These are phyloP conservation scores for Dendroctonus valens DNA, from an alignment of 1,140 invertebrate genomes.

Conservation along the genomic window DNA sequence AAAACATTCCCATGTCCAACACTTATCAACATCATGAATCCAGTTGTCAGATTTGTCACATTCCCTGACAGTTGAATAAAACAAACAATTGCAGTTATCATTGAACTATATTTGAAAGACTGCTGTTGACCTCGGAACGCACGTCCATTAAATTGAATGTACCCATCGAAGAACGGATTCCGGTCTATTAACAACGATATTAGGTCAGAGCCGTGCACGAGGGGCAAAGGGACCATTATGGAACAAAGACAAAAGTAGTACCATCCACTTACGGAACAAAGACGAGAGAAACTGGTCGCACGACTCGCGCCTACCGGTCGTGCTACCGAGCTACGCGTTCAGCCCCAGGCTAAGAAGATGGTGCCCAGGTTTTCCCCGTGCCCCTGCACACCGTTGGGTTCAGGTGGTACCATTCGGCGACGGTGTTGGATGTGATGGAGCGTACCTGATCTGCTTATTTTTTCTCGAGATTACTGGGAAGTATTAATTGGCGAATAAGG, in stretches of 20 bases:
- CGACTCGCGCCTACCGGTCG: conserved; percentile 34
- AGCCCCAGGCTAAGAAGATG: conserved; percentile 28
- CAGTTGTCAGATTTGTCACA: no score
- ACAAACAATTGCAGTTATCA: no score
- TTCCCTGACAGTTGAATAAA: no score
- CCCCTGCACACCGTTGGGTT: not conserved
- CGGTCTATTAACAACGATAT: conserved; percentile 15
- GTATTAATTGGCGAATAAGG: no score
- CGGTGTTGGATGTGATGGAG: conserved; percentile 23
- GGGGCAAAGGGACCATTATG: conserved; percentile 6
- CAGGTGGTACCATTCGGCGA: conserved; percentile 5
- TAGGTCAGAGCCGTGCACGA: conserved; percentile 1
- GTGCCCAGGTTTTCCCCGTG: conserved; percentile 18
- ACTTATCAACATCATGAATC: no score
- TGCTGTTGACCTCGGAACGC: not conserved
- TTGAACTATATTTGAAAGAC: no score
- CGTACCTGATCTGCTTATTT: conserved; percentile 22
- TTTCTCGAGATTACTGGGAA: no score
- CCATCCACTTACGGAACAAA: conserved; percentile 14
- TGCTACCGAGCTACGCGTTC: conserved; percentile 31
- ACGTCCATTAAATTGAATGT: conserved; percentile 15
- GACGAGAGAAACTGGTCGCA: conserved; percentile 31
- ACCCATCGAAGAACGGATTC: conserved; percentile 15
- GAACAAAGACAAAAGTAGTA: conserved; percentile 20
- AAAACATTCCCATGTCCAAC: no score